Evolutionary conservation across 2,888 invertebrate genomes (phyloP).

Genomic region (Nymphalis polychloros): DNA sequence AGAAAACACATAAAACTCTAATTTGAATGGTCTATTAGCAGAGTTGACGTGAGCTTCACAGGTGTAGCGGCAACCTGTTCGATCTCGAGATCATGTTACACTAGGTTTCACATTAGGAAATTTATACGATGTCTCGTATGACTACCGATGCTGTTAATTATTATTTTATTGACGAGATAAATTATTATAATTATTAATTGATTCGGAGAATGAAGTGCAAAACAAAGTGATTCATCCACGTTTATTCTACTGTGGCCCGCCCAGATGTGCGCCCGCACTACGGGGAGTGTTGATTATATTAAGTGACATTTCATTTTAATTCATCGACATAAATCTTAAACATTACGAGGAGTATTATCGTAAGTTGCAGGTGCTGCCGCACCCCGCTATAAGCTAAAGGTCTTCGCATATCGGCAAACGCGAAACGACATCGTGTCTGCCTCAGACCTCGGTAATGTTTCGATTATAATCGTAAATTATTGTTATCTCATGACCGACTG

Average conservation of each 20-base stretch:
- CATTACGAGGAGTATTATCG: conserved; percentile 65
- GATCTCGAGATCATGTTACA: conserved; percentile 70
- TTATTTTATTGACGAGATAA: conserved; percentile 77
- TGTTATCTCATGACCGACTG: conserved; percentile 25
- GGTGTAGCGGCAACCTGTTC: conserved; percentile 72
- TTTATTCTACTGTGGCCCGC: conserved; percentile 55
- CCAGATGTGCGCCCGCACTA: conserved; percentile 62
- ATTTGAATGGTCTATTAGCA: conserved; percentile 67
- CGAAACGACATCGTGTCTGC: conserved; percentile 58
- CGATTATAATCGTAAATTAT: conserved; percentile 35
- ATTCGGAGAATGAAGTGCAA: conserved; percentile 75
- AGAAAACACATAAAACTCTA: conserved; percentile 55
- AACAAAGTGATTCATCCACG: conserved; percentile 77
- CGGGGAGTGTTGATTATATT: conserved; percentile 73
- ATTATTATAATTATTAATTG: conserved; percentile 75
- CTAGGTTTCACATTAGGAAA: conserved; percentile 81
- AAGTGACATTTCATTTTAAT: conserved; percentile 78
- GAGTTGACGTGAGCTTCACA: conserved; percentile 66
- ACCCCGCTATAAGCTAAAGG: conserved; percentile 56
- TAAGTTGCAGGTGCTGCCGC: conserved; percentile 60
- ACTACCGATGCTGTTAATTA: conserved; percentile 76
- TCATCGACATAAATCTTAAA: conserved; percentile 69
- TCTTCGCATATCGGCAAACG: conserved; percentile 54
- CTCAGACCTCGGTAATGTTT: conserved; percentile 29
- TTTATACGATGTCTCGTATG: conserved; percentile 78